phyloP scores from a whole-genome alignment of 30 jellyfish, hydroid and myxozoan species.

The Hydractinia echinata region DNA sequence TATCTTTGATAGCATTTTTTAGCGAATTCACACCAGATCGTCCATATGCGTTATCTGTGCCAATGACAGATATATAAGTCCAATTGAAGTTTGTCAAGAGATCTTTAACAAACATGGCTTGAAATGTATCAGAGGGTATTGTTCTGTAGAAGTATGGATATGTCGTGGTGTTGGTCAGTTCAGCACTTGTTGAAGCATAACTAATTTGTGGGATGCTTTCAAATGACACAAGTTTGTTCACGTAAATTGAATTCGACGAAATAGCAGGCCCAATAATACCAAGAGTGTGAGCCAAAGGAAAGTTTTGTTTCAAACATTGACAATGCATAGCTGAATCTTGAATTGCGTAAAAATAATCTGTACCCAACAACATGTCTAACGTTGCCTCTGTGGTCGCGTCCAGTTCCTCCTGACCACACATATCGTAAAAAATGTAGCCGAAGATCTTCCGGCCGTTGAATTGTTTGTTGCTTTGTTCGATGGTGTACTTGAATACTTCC shows the following conservation, averaged over 20 bases:
- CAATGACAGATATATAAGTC: constrained; percentile 33
- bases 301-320: constrained; percentile 3
- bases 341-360: not conserved
- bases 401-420: constrained; percentile 6
- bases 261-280: constrained; percentile 38
- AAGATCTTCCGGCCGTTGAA: constrained; percentile 12
- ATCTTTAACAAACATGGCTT: constrained; percentile 32
- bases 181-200: constrained; percentile 32
- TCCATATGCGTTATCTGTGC: constrained; percentile 36
- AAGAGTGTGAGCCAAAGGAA: not conserved
- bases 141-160: constrained; percentile 32
- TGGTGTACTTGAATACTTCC: constrained; percentile 29
- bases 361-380: not conserved
- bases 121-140: constrained; percentile 26
- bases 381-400: constrained; percentile 23
- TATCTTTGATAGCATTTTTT: not conserved
- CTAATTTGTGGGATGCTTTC: constrained; percentile 23
- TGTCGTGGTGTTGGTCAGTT: not conserved
- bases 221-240: constrained; percentile 1
- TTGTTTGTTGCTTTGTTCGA: not conserved
- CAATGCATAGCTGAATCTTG: not conserved
- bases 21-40: constrained; percentile 24
- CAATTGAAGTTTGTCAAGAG: constrained; percentile 9
- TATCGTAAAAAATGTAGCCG: constrained; percentile 31
- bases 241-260: constrained; percentile 19